Conservation (phyloP, 2,888 invertebrate genomes). For the Epistrophella euchroma region DNA sequence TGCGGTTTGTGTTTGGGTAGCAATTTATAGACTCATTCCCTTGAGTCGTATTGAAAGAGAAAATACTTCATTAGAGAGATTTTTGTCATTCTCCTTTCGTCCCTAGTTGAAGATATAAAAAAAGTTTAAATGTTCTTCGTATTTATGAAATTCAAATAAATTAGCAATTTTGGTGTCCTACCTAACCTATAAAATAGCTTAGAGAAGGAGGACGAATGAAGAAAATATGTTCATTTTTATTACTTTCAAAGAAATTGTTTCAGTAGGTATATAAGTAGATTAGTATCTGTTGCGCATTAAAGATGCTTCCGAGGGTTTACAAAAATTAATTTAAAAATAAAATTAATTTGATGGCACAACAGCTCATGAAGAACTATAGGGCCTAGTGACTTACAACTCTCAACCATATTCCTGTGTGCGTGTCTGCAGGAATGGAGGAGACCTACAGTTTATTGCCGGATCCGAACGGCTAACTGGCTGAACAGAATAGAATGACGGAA, state of each 20-base stretch:
- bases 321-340: neutral
- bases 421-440: too few species aligned
- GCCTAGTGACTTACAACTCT: too few species aligned
- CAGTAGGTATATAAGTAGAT: neutral
- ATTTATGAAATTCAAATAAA: conserved; percentile 61
- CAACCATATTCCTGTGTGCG: too few species aligned
- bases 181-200: neutral
- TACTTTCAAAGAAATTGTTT: neutral
- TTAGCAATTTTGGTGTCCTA: conserved; percentile 41
- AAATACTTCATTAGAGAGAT: conserved; percentile 65
- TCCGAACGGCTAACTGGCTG: too few species aligned
- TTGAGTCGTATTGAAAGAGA: conserved; percentile 28
- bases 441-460: too few species aligned
- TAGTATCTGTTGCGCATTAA: conserved; percentile 5
- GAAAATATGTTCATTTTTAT: conserved; percentile 6
- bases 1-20: conserved; percentile 19
- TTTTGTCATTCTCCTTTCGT: neutral
- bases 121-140: conserved; percentile 62
- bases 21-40: conserved; percentile 72
- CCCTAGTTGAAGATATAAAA: neutral
- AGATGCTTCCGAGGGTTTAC: neutral
- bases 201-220: neutral
- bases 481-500: too few species aligned
- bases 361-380: neutral
- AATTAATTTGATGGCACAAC: neutral